Base-by-base conservation (phyloP, 2,113 vertebrate species). In the Irena cyanogastra region DNA sequence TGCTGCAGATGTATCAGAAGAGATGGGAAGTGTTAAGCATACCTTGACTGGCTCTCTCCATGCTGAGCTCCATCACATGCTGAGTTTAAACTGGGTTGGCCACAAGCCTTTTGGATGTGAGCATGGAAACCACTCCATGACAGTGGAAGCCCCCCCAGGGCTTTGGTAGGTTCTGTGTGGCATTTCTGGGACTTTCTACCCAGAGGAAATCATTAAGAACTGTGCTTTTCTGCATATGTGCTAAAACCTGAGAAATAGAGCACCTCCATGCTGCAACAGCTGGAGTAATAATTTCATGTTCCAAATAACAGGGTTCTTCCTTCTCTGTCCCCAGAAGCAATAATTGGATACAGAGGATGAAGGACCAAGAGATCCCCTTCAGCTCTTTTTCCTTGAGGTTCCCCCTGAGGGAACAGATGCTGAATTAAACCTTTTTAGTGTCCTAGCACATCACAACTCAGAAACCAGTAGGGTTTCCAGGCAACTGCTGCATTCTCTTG, bases 131-230 rank as follows among this genome's bases (percentile, higher is more conserved):
- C 2, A 1, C 52, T 54, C 39, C 30, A 42, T 28, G 74, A 44
- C 1, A 3, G 57, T 22, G 42, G 56, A 84, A 93, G 56, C 21
- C 52, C 10, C 17, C 61, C 35, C 93, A 78, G 39, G 72, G 14
- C 17, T 93, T 79, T 75, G 69, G 70, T 68, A 76, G 41, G 11
- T 41, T 82, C 77, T 75, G 19, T 52, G 78, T 84, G 74, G 37
- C 91, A 66, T 89, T 94, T 87, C 52, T 82, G 52, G 30, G 35
- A 80, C 56, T 87, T 95, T 91, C 84, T 52, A 87, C 21, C 3
- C 23, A 56, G 47, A 75, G 64, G 6, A 33, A 35, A 57, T 70
- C 8, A 33, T 49, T 81, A 33, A 66, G 90, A 95, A 33, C 31
- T 72, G 13, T 52, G 44, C 21, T 80, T 90, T 80, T 80, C 42